Conservation (phyloP, 2,888 invertebrate genomes). For the Cryptocheilus praepositus region DNA sequence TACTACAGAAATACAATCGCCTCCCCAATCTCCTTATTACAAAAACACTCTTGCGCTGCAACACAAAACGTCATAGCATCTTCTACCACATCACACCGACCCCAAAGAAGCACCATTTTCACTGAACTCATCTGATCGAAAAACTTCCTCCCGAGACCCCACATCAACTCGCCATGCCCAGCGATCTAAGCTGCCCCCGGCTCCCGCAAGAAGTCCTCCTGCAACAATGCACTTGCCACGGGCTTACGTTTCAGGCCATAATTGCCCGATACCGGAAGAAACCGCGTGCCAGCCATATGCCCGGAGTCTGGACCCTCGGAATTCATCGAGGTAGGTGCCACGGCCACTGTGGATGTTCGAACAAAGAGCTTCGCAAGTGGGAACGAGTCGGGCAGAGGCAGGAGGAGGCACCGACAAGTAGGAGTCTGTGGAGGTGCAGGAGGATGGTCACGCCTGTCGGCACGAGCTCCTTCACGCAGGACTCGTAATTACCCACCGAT, state of each 20-base stretch:
- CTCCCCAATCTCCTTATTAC: too few relatives aligned
- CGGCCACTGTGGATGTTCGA: conserved; percentile 45
- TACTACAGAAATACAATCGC: too few relatives aligned
- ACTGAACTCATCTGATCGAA: too few relatives aligned
- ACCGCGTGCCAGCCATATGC: too few relatives aligned
- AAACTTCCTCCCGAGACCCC: too few relatives aligned
- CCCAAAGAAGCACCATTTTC: too few relatives aligned
- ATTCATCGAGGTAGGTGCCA: conserved; percentile 61
- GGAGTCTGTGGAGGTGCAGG: conserved; percentile 22
- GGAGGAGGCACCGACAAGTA: conserved; percentile 16
- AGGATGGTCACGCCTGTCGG: conserved; percentile 69
- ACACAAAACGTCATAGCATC: too few relatives aligned
- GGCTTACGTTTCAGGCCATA: neutral
- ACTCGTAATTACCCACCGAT: conserved; percentile 65
- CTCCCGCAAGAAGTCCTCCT: conserved; percentile 25
- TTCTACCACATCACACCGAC: too few relatives aligned
- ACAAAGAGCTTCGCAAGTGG: conserved; percentile 17
- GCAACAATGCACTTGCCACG: conserved; percentile 25
- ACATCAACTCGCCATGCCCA: too few relatives aligned
- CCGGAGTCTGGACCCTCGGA: conserved; percentile 32
- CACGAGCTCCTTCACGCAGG: conserved; percentile 71
- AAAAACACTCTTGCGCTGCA: too few relatives aligned
- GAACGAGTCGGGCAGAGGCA: conserved; percentile 14
- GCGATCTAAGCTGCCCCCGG: too few relatives aligned
- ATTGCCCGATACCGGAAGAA: neutral